Evolutionary conservation across 2,797 vertebrate species (phyloP), one percentile per base, ranked within the genome.

Genomic region (Lophotriccus pileatus): DNA sequence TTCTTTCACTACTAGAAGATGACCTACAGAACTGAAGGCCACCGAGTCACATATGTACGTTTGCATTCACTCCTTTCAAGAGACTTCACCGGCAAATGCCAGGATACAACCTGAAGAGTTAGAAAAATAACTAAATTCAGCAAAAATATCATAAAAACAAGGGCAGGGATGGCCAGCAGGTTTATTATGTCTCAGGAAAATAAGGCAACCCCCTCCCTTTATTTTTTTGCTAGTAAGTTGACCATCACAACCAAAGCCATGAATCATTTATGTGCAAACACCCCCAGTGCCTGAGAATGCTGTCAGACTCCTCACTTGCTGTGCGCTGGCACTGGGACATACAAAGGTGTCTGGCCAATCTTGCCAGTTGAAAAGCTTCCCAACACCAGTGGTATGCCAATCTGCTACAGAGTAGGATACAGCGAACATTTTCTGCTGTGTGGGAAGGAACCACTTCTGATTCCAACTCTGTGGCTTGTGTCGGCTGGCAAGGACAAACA

Each of bases 121-220:
- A 63, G 0, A 52, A 22, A 67, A 80, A 37, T 39, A 80, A 74
- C 20, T 56, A 18, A 25, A 64, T 50, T 60, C 49, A 72, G 41
- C 24, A 74, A 37, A 73, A 32, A 52, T 6, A 68, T 14, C 14
- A 56, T 9, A 83, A 36, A 90, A 91, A 64, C 0, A 1, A 89
- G 19, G 22, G 24, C 41, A 72, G 39, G 64, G 58, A 64, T 4
- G 5, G n/a, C 66, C n/a, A 86, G 20, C 4, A 14, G 22, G 46
- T 86, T 93, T 78, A 91, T 88, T 55, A 23, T 0, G 11, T 87
- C 95, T 90, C 93, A 91, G 91, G 89, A 91, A 93, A 87, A 85
- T 3, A 79, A 74, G 77, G 36, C 7, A 68, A 81, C 4, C 23
- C n/a, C 25, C 28, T 59, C 19, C 39, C 30, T 78, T 56, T 69